Evolutionary conservation across 1,140 invertebrate species (phyloP).

Genomic region (Tachypleus tridentatus): DNA sequence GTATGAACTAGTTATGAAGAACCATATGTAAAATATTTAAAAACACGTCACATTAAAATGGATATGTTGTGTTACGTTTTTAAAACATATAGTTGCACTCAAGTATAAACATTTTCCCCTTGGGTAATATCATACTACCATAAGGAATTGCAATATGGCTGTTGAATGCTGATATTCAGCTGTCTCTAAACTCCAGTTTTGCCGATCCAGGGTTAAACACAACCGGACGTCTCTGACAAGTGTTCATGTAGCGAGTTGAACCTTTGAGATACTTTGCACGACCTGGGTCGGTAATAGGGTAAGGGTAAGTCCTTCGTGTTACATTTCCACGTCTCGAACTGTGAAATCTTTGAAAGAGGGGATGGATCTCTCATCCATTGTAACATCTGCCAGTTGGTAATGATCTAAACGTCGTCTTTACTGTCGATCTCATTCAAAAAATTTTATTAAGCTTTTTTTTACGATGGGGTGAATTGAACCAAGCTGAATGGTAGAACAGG

Average conservation of each 20-base stretch:
- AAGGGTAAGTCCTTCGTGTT: conserved; percentile 52
- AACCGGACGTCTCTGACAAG: conserved; percentile 85
- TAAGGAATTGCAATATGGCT: too few relatives aligned
- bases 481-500: conserved; percentile 85
- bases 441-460: conserved; percentile 84
- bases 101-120: too few relatives aligned
- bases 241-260: conserved; percentile 67
- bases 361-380: conserved; percentile 88
- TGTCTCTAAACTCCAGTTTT: too few relatives aligned
- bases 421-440: conserved; percentile 72
- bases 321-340: conserved; percentile 77
- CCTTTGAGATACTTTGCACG: too few relatives aligned
- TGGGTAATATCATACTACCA: too few relatives aligned
- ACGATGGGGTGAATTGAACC: conserved; percentile 87
- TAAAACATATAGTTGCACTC: too few relatives aligned
- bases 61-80: too few relatives aligned
- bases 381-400: conserved; percentile 82
- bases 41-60: too few relatives aligned
- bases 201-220: too few relatives aligned
- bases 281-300: conserved; percentile 79
- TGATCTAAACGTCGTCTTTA: conserved; percentile 81
- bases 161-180: too few relatives aligned
- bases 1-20: too few relatives aligned
- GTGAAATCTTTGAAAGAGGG: conserved; percentile 60
- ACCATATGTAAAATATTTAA: too few relatives aligned